Evolutionary conservation across 2,888 invertebrate species (phyloP), one percentile per base, ranked within the genome.

Genomic region (Apamea epomidion): DNA sequence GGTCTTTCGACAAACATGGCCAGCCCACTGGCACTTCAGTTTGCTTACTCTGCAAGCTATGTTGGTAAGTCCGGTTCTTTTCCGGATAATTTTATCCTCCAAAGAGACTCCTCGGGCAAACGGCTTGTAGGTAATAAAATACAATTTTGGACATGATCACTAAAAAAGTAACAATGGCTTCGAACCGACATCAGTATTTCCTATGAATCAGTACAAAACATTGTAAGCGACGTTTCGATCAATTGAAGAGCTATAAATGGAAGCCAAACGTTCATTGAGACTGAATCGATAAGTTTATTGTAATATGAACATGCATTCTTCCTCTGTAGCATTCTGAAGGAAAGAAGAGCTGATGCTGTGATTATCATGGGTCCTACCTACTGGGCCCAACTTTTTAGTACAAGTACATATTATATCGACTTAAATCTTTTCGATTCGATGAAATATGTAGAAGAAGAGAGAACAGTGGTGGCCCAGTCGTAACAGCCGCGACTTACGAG

Each of bases 141-240:
- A 45, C 10, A 25, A 48, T 18, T 42, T 42, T 7, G 8, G 21
- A 25, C 58, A 60, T 8, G 2, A 37, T 48, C 64, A 37, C 8
- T n/a, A n/a, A 48, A 14, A 64, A 74, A 71, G 12, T 32, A 45
- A 54, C 65, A 78, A 78, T 32, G 4, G n/a, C 7, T 54, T 54
- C 4, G 18, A 60, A 14, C 7, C 3, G 18, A 78, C 14, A 42
- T 60, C 5, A 29, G 10, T n/a, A 45, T 54, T 69, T 45, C 21
- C 42, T 78, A 37, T 68, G 29, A 78, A 37, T 78, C 68, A 79
- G 18, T 48, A 78, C 48, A 48, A 29, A 78, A 45, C 10, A 58
- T 29, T 78, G 48, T 78, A 58, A 67, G 5, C 78, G n/a, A 58
- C 0, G 8, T 45, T 77, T 32, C 14, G 18, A 42, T 62, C 51